Evolutionary conservation across 2,113 vertebrate genomes (phyloP).

Genomic region (Strigops habroptila): DNA sequence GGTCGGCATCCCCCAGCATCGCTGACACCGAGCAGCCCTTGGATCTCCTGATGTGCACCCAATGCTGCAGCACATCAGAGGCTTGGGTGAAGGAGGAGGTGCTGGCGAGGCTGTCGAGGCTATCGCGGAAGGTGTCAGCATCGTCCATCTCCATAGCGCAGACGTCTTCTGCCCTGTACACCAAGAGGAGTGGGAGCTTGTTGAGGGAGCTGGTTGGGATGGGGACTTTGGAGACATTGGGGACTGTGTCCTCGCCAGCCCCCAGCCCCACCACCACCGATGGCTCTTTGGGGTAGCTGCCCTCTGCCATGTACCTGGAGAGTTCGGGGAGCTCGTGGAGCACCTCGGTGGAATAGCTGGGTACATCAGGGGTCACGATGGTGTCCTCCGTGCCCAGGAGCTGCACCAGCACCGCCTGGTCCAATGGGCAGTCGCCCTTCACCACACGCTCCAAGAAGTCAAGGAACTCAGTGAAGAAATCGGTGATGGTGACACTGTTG

Average conservation of each 20-base stretch:
- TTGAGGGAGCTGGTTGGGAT: background rate
- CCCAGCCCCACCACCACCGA: background rate
- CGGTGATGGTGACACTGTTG: background rate
- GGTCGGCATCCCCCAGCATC: background rate
- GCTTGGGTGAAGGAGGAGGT: fast-evolving
- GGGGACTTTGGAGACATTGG: background rate
- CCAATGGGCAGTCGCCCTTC: background rate
- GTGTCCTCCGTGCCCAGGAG: background rate
- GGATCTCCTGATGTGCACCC: background rate
- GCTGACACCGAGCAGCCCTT: background rate
- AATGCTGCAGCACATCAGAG: background rate
- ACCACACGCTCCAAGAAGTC: background rate
- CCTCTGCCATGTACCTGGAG: background rate
- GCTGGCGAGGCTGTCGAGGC: background rate
- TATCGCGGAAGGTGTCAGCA: background rate
- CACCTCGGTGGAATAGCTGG: background rate
- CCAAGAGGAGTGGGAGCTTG: background rate
- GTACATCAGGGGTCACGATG: background rate
- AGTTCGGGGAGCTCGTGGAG: background rate
- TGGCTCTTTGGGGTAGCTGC: background rate
- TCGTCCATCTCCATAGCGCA: background rate
- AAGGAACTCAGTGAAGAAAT: background rate
- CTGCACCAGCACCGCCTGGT: background rate
- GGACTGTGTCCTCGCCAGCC: background rate
- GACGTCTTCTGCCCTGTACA: background rate